Evolutionary conservation across 35 echinoderm and acorn worm species (phyloP), one percentile per base, ranked within the genome.

Genomic region (Apostichopus californicus): DNA sequence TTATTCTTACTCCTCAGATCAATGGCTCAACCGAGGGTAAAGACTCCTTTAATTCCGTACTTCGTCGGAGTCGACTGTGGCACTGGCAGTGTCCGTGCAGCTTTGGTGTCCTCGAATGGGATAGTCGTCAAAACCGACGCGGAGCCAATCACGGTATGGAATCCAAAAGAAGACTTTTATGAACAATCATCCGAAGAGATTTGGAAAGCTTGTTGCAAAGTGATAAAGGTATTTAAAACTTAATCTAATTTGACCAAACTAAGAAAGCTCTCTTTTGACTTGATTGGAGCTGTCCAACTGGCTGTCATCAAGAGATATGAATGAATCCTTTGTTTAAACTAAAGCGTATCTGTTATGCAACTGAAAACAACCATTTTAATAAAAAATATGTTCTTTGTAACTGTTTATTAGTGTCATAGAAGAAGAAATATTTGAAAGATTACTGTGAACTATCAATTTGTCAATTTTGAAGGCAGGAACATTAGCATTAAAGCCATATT

Each of bases 51-150:
- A n/a, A 75, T 75, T 9, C 55, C 57, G 13, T 94, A 86, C 21
- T 96, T 94, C 81, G 64, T 98, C 61, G 97, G 97, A 8, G 97
- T 98, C 18, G 97, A 98, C 92, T 95, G 96, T 65, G 97, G 97
- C 4, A 98, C 97, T 7, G 78, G 78, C 5, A 94, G 94, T 75
- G 93, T 96, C 18, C 90, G 97, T 23, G 95, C 97, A 22, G 95
- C 97, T 7, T 61, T 98, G 5, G 95, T 98, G 6, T 73, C 93
- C 75, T 73, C 70, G 22, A 82, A 24, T 15, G 97, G 97, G 8
- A 71, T 21, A 5, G 92, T 98, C 2, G 14, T 94, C 18, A 21
- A 17, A 53, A 94, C 91, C 18, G 87, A 73, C 54, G 81, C 71
- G 15, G 70, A 92, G 9, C 79, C 88, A 0, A 98, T 98, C 63